A percentile compares a stretch with the other conserved stretches of the same genome.
These are phyloP conservation scores for Epizoanthus illoricatus DNA, from an alignment of 92 coral and sea anemone species.

Conservation along the genomic window DNA sequence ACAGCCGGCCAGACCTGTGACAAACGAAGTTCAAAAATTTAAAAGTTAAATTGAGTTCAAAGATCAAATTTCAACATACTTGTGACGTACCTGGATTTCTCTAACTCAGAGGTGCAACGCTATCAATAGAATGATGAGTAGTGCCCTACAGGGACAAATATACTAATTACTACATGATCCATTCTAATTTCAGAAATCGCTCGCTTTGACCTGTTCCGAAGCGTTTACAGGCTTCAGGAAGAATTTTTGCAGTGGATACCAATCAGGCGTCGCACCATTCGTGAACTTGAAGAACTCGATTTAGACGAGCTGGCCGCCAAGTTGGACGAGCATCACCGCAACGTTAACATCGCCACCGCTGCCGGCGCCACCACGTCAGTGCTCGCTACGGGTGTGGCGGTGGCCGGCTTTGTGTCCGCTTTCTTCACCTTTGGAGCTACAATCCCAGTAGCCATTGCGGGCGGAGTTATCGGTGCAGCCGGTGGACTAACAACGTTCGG, in stretches of 20 bases:
- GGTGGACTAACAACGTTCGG: constrained; percentile 67
- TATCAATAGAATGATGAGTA: no score
- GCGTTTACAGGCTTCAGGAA: constrained; percentile 40
- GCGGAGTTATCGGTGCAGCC: constrained; percentile 61
- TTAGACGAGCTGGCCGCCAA: constrained; percentile 48
- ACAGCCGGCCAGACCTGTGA: no score
- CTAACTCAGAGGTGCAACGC: no score
- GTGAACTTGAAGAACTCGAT: constrained; percentile 55
- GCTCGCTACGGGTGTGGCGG: constrained; percentile 62
- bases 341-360: constrained; percentile 59
- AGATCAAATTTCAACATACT: no score
- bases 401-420: constrained; percentile 55
- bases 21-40: no score
- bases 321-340: constrained; percentile 58
- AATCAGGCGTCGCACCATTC: constrained; percentile 52
- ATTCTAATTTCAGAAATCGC: constrained; percentile 41
- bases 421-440: constrained; percentile 72
- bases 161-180: not conserved
- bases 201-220: constrained; percentile 43
- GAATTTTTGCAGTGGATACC: constrained; percentile 61
- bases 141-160: no score
- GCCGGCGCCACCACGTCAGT: constrained; percentile 67
- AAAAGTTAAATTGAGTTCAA: no score
- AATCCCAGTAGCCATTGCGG: constrained; percentile 58
- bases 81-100: no score